These are phyloP conservation scores for Oscheius sp. DNA, from an alignment of 2,888 invertebrate genomes.

Conservation along the genomic window DNA sequence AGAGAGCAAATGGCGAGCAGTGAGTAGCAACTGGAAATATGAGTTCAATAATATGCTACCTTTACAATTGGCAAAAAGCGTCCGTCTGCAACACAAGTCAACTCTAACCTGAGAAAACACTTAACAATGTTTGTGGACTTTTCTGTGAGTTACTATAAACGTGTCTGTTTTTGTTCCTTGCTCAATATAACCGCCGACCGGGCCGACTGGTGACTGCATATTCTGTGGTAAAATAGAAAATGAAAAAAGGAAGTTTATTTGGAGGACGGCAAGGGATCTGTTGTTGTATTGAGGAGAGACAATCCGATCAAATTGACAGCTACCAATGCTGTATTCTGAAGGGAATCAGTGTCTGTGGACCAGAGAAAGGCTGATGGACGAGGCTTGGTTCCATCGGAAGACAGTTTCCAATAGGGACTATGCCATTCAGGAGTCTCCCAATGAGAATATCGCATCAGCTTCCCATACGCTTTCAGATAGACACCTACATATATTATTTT, in stretches of 20 bases:
- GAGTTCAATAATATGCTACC: not conserved
- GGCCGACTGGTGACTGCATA: not conserved
- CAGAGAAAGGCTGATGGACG: constrained; percentile 46
- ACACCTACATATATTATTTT: constrained; percentile 54
- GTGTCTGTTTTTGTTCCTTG: not conserved
- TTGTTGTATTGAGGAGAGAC: constrained; percentile 28
- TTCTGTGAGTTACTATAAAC: too few species aligned
- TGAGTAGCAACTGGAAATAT: constrained; percentile 16
- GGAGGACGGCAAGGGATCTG: constrained; percentile 16
- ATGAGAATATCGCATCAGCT: constrained; percentile 66
- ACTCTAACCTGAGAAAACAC: too few species aligned
- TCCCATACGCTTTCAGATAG: constrained; percentile 69
- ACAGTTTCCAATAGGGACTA: constrained; percentile 66
- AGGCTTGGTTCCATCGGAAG: constrained; percentile 34
- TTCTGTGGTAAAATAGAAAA: constrained; percentile 22
- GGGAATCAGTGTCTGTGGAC: constrained; percentile 26
- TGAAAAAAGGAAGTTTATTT: not conserved
- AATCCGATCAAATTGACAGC: constrained; percentile 52
- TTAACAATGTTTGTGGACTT: too few species aligned
- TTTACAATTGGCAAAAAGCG: not conserved
- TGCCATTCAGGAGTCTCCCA: constrained; percentile 69
- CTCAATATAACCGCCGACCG: not conserved
- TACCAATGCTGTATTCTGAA: constrained; percentile 43
- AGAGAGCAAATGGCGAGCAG: constrained; percentile 14
- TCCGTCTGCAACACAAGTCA: too few species aligned